These are phyloP conservation scores for Caenorhabditis uteleia DNA, from an alignment of 2,888 invertebrate genomes.

Conservation along the genomic window DNA sequence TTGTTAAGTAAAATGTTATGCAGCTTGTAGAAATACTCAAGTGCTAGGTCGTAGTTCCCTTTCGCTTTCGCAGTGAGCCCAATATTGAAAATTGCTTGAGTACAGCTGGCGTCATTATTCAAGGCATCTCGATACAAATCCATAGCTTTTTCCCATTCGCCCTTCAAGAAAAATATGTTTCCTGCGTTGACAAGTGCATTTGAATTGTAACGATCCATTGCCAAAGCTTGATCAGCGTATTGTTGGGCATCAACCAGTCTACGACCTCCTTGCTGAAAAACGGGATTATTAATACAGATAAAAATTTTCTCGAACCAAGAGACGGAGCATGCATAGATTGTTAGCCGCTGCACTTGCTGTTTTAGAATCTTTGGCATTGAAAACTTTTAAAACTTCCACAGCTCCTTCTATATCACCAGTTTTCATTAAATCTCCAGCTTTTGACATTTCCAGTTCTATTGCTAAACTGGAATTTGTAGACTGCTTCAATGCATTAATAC, in stretches of 20 bases:
- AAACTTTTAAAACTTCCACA: slow-evolving; percentile 45
- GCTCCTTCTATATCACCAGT: slow-evolving; percentile 49
- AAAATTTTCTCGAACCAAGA: slow-evolving; percentile 77
- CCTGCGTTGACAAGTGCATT: slow-evolving; percentile 83
- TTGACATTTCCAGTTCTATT: slow-evolving; percentile 87
- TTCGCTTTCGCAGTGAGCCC: slow-evolving; percentile 78
- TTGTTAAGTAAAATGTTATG: slow-evolving; percentile 78
- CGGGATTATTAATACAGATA: background rate
- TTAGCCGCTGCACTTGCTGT: slow-evolving; percentile 84
- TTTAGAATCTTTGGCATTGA: slow-evolving; percentile 79
- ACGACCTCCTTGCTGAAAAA: slow-evolving; percentile 79
- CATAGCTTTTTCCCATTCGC: slow-evolving; percentile 66
- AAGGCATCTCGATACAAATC: slow-evolving; percentile 76
- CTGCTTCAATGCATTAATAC: slow-evolving; percentile 87
- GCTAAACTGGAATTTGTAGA: slow-evolving; percentile 85
- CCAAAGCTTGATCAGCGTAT: slow-evolving; percentile 80
- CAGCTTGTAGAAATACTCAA: slow-evolving; percentile 82
- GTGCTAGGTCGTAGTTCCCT: slow-evolving; percentile 79
- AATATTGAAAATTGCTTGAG: slow-evolving; percentile 71
- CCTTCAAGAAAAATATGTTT: slow-evolving; percentile 79
- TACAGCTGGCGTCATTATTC: slow-evolving; percentile 81
- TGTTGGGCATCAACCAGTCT: slow-evolving; percentile 78
- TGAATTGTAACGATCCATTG: slow-evolving; percentile 81
- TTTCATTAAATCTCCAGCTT: slow-evolving; percentile 70
- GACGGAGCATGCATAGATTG: slow-evolving; percentile 85